A percentile compares a stretch with the other conserved stretches of the same genome.
Conservation (phyloP, 2,888 invertebrate genomes). For the Trissoscelio sp. region DNA sequence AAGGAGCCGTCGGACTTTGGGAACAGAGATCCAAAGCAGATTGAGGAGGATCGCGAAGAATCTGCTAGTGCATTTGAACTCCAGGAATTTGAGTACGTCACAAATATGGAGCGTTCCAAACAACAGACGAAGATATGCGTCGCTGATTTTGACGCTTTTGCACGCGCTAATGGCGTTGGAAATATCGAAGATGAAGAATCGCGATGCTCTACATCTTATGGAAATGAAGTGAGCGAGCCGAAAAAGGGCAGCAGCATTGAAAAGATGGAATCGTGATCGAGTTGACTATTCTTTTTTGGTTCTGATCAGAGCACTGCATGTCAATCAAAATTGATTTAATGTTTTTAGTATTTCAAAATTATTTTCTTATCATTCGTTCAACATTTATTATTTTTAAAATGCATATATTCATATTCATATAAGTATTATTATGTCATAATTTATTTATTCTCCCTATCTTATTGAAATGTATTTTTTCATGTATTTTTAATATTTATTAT, state of each 20-base stretch:
- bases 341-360: no score
- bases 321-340: no score
- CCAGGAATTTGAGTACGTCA: slow-evolving; percentile 51
- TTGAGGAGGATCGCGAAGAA: slow-evolving; percentile 69
- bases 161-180: slow-evolving; percentile 31
- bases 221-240: slow-evolving; percentile 60
- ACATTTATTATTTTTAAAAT: no score
- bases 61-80: slow-evolving; percentile 66
- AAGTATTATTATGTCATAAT: no score
- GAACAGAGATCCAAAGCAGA: slow-evolving; percentile 33
- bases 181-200: slow-evolving; percentile 60
- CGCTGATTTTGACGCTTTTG: slow-evolving; percentile 61
- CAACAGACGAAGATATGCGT: slow-evolving; percentile 44
- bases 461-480: no score
- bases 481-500: no score
- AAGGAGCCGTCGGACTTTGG: neutral
- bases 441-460: no score
- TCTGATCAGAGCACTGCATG: no score
- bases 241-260: neutral
- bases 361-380: no score
- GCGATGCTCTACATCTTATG: slow-evolving; percentile 65
- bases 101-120: slow-evolving; percentile 24
- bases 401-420: no score
- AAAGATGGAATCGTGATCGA: slow-evolving; percentile 26
- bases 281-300: no score